phyloP scores from a whole-genome alignment of 1,140 invertebrate species.

The Megathymus violae region DNA sequence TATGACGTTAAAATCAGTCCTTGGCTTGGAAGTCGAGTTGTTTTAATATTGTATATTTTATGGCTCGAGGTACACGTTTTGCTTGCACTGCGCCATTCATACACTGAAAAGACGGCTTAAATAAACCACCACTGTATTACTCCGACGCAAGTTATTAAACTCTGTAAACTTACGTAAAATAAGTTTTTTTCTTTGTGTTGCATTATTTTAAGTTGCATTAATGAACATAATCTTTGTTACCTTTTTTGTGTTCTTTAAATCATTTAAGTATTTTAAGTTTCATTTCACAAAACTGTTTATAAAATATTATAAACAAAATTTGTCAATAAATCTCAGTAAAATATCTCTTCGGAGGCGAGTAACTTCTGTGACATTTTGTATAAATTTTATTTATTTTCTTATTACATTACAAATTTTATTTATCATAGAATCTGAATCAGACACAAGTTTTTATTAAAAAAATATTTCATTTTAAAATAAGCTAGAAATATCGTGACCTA shows the following conservation, averaged over 20 bases:
- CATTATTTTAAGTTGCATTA: not conserved
- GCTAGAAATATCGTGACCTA: constrained; percentile 74
- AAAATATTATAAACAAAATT: too few species aligned
- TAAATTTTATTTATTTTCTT: too few species aligned
- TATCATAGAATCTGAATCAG: too few species aligned
- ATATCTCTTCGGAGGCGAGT: too few species aligned
- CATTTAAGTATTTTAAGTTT: too few species aligned
- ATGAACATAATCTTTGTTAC: not conserved
- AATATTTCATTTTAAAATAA: constrained; percentile 59
- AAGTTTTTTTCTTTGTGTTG: constrained; percentile 17
- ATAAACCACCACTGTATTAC: constrained; percentile 28
- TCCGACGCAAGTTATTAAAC: constrained; percentile 24
- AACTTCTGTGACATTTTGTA: too few species aligned
- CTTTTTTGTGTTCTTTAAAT: too few species aligned
- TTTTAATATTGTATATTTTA: constrained; percentile 41
- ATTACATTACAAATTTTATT: too few species aligned
- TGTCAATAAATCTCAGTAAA: too few species aligned
- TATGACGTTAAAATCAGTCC: not conserved
- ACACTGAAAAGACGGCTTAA: constrained; percentile 29
- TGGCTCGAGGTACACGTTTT: constrained; percentile 13
- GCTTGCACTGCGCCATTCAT: constrained; percentile 27
- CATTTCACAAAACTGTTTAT: too few species aligned
- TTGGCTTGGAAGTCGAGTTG: constrained; percentile 6
- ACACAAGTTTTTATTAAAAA: constrained; percentile 43
- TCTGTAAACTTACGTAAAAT: constrained; percentile 22